Percentiles rank a stretch among this genome's conserved stretches.
Evolutionary conservation across 2,113 vertebrate genomes (phyloP).

Genomic region (Pogonocichla stellata): DNA sequence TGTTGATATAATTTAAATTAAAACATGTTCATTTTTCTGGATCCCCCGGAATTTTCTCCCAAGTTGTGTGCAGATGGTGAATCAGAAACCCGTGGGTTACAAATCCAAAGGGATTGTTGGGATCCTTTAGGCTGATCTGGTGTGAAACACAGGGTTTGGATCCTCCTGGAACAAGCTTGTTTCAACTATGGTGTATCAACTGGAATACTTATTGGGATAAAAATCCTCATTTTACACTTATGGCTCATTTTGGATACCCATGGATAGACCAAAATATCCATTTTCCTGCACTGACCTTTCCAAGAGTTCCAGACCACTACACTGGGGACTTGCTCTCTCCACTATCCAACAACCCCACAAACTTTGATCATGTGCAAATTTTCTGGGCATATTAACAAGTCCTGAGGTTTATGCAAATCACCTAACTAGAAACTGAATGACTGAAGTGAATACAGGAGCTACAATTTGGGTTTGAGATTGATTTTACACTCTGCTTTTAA

Average conservation of each 20-base stretch:
- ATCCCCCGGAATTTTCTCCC: not conserved
- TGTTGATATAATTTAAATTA: not conserved
- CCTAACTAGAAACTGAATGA: not conserved
- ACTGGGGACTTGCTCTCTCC: not conserved
- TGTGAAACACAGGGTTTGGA: fast-evolving
- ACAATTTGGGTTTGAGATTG: not conserved
- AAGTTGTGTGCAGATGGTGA: not conserved
- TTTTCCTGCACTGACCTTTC: not conserved
- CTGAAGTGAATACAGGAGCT: not conserved
- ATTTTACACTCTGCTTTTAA: not conserved
- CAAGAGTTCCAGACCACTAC: not conserved
- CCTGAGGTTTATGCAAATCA: not conserved
- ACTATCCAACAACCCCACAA: not conserved
- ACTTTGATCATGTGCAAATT: not conserved
- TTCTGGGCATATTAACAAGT: not conserved
- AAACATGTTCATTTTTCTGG: not conserved
- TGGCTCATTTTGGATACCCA: not conserved
- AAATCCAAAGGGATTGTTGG: fast-evolving
- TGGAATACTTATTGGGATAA: not conserved
- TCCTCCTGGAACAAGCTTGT: not conserved
- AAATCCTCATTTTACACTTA: not conserved
- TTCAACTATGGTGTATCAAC: not conserved
- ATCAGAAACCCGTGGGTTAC: not conserved
- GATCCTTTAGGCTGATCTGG: not conserved
- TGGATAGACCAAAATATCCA: not conserved